A percentile compares a stretch with the other conserved stretches of the same genome.
Conservation (phyloP, 2,797 vertebrate genomes). For the Sebastes hubbsi region DNA sequence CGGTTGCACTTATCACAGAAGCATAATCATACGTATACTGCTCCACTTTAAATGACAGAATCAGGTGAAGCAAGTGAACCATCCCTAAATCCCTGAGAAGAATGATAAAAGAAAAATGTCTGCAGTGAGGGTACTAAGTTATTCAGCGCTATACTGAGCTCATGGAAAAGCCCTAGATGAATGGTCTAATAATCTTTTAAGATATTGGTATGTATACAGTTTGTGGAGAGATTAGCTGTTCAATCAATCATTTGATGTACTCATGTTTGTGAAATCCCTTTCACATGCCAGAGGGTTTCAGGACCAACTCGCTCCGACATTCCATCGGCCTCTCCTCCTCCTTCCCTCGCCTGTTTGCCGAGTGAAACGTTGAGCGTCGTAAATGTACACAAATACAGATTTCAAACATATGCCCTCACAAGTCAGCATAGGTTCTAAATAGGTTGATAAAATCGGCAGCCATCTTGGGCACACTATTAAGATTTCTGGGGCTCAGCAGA, state of each 20-base stretch:
- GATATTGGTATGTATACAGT: conserved; percentile 75
- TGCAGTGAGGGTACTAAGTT: conserved; percentile 33
- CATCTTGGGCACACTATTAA: conserved; percentile 59
- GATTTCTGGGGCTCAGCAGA: conserved; percentile 57
- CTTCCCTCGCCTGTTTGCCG: conserved; percentile 34
- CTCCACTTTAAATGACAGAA: background rate
- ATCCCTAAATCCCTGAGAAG: background rate
- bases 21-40: background rate
- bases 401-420: conserved; percentile 21
- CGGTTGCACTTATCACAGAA: background rate
- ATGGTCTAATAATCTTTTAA: conserved; percentile 64
- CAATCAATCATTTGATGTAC: conserved; percentile 72
- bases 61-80: background rate
- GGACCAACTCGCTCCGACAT: conserved; percentile 59
- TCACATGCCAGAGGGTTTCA: conserved; percentile 72
- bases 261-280: conserved; percentile 73
- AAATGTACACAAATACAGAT: conserved; percentile 32
- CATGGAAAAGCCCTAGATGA: conserved; percentile 64
- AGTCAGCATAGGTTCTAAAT: conserved; percentile 43
- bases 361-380: background rate
- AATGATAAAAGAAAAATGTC: background rate
- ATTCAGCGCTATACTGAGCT: conserved; percentile 56
- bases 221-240: conserved; percentile 71
- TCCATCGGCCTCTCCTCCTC: conserved; percentile 56
- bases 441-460: conserved; percentile 53